Conservation (phyloP, 1,140 invertebrate genomes). For the Elysia chlorotica region DNA sequence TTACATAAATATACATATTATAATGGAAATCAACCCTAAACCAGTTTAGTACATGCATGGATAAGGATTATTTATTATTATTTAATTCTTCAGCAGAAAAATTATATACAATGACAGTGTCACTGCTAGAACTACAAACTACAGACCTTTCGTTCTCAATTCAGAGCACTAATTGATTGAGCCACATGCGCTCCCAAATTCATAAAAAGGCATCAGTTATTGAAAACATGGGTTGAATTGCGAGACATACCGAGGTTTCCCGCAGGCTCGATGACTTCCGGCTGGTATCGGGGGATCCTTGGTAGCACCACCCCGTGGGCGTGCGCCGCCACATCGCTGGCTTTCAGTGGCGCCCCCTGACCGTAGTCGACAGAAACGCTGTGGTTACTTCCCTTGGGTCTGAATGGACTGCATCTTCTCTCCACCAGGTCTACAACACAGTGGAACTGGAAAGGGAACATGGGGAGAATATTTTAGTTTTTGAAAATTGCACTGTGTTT, state of each 20-base stretch:
- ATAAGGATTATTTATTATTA: too few species aligned
- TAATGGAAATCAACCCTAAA: too few species aligned
- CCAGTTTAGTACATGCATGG: too few species aligned
- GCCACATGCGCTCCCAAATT: neutral
- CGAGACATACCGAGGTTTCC: constrained; percentile 5
- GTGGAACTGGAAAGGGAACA: neutral
- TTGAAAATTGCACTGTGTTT: neutral
- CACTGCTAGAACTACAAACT: neutral
- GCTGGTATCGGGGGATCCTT: neutral
- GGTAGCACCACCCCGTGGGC: constrained; percentile 18
- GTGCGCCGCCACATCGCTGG: constrained; percentile 8
- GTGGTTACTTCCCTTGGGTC: constrained; percentile 12
- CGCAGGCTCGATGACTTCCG: neutral
- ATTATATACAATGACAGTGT: neutral
- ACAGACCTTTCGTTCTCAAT: neutral
- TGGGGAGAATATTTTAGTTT: neutral
- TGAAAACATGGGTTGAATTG: too few species aligned
- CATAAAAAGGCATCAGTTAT: too few species aligned
- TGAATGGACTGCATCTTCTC: constrained; percentile 15
- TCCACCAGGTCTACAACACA: constrained; percentile 13
- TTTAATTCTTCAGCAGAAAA: neutral
- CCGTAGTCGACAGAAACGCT: constrained; percentile 5
- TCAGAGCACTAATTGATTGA: neutral
- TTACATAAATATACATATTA: too few species aligned
- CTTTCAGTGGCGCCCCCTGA: neutral